Conservation (phyloP, 1,140 invertebrate genomes). For the Euura lappo region DNA sequence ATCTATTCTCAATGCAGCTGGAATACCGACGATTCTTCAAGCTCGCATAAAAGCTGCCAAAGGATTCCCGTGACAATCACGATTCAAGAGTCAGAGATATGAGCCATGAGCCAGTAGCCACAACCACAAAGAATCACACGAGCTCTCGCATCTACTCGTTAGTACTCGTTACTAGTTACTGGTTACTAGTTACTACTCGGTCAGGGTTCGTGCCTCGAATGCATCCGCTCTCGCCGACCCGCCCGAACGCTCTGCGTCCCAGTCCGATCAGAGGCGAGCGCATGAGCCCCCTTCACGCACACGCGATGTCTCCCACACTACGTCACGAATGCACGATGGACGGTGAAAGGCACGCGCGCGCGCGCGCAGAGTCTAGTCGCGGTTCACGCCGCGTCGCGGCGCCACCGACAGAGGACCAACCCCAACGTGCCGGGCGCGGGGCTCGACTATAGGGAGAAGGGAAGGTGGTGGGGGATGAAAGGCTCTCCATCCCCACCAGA, state of each 20-base stretch:
- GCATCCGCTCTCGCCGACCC: neutral
- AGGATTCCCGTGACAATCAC: too few species aligned
- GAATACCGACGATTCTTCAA: too few species aligned
- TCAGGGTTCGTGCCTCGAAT: too few species aligned
- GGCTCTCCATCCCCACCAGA: neutral
- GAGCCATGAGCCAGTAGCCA: too few species aligned
- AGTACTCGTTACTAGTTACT: too few species aligned
- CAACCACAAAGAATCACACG: too few species aligned
- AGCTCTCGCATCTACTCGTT: too few species aligned
- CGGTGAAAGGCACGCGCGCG: slow-evolving; percentile 2
- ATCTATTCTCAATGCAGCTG: too few species aligned
- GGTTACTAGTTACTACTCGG: too few species aligned
- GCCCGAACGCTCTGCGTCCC: neutral
- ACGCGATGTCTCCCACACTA: neutral
- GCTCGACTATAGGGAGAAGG: neutral
- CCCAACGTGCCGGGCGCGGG: neutral
- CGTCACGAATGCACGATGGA: neutral
- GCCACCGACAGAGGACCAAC: neutral
- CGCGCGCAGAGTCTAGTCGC: neutral
- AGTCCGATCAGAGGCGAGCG: neutral
- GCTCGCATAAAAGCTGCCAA: too few species aligned
- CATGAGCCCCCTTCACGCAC: neutral
- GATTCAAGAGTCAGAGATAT: too few species aligned
- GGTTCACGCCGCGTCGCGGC: neutral
- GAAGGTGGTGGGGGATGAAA: neutral